These are phyloP conservation scores for Sminthopsis crassicaudata DNA, from an alignment of 2,113 vertebrate species.

Conservation along the genomic window DNA sequence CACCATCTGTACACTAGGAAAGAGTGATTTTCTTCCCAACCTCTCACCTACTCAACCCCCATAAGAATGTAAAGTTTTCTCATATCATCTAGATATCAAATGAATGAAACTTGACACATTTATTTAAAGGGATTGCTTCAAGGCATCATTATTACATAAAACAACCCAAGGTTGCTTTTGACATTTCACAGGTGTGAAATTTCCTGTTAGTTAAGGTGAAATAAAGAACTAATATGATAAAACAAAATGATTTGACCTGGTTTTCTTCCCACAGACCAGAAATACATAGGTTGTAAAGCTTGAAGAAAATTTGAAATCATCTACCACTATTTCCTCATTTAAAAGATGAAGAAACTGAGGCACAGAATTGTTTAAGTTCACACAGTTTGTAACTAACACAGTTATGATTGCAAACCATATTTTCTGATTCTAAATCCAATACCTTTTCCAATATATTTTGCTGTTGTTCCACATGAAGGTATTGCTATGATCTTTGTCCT, in stretches of 20 bases:
- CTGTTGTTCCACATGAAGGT: not conserved
- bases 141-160: constrained; percentile 68
- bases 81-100: constrained; percentile 65
- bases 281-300: constrained; percentile 20
- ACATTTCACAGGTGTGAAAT: constrained; percentile 63
- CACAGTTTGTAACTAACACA: not conserved
- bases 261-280: constrained; percentile 45
- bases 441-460: not conserved
- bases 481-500: not conserved
- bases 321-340: not conserved
- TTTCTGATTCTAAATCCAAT: not conserved
- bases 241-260: constrained; percentile 61
- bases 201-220: constrained; percentile 71
- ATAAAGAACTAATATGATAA: constrained; percentile 65
- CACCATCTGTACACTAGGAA: constrained; percentile 56
- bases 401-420: not conserved
- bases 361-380: not conserved
- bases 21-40: constrained; percentile 65
- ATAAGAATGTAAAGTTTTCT: constrained; percentile 59
- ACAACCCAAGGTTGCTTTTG: constrained; percentile 61
- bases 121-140: constrained; percentile 70
- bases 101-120: constrained; percentile 73
- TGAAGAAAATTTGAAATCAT: not conserved
- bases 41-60: constrained; percentile 22
- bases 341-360: not conserved